A percentile compares a stretch with the other conserved stretches of the same genome.
Evolutionary conservation across 2,113 vertebrate species (phyloP).

Genomic region (Salvelinus namaycush): DNA sequence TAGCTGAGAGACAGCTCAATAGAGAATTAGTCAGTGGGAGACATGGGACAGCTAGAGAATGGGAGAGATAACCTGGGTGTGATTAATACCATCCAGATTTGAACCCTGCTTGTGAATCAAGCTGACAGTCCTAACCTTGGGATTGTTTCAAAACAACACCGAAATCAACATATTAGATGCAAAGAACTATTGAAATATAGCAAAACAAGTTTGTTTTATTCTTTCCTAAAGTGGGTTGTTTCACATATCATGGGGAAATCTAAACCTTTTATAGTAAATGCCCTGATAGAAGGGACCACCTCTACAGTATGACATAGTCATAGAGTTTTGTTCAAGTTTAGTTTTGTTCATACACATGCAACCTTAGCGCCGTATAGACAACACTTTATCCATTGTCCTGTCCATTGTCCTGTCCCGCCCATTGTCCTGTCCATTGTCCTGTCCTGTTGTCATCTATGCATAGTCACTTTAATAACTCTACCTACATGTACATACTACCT

Average conservation of each 20-base stretch:
- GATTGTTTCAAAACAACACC: background rate
- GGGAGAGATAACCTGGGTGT: slow-evolving; percentile 49
- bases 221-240: background rate
- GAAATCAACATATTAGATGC: no score
- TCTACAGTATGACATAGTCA: background rate
- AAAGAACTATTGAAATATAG: no score
- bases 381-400: background rate
- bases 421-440: background rate
- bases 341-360: background rate
- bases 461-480: no score
- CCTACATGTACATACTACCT: no score
- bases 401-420: no score
- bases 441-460: no score
- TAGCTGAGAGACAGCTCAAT: slow-evolving; percentile 54
- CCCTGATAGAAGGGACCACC: background rate
- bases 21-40: slow-evolving; percentile 53
- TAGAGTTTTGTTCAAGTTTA: background rate
- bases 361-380: background rate
- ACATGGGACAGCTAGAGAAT: slow-evolving; percentile 34
- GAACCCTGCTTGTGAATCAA: slow-evolving; percentile 46
- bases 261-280: background rate
- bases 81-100: slow-evolving; percentile 71
- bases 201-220: background rate
- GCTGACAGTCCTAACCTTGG: slow-evolving; percentile 41
- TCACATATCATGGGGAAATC: background rate